Conservation (phyloP, 2,888 invertebrate species). For the Orgyia antiqua region DNA sequence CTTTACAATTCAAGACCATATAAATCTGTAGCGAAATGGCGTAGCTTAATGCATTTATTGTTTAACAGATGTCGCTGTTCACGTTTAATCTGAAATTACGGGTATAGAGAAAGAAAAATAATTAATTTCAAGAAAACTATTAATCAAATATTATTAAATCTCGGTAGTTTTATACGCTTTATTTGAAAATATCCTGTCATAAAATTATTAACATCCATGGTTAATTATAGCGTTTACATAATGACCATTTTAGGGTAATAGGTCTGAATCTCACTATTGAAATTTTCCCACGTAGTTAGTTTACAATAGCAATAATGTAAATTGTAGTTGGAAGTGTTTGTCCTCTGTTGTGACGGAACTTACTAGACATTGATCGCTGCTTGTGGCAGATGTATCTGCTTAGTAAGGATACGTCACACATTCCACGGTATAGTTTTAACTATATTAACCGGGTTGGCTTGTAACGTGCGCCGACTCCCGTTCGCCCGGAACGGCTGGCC, state of each 20-base stretch:
- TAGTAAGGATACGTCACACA: conserved; percentile 33
- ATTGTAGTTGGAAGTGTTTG: conserved; percentile 26
- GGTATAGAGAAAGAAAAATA: background rate
- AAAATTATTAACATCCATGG: background rate
- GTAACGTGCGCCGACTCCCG: conserved; percentile 42
- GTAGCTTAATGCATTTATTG: too few relatives aligned
- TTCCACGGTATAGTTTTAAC: conserved; percentile 30
- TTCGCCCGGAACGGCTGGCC: conserved; percentile 35
- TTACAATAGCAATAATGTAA: conserved; percentile 2
- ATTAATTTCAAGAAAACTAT: background rate
- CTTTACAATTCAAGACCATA: too few relatives aligned
- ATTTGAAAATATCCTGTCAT: background rate
- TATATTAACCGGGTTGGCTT: conserved; percentile 34
- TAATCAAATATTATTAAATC: background rate
- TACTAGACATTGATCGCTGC: conserved; percentile 50
- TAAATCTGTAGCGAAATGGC: too few relatives aligned
- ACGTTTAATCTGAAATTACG: conserved; percentile 5
- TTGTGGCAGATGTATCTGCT: conserved; percentile 34
- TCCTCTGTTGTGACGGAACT: conserved; percentile 38
- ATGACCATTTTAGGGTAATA: background rate
- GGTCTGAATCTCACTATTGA: conserved; percentile 16
- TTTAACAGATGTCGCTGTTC: conserved; percentile 22
- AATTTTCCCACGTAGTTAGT: conserved; percentile 10
- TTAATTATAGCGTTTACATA: background rate
- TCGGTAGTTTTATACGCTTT: background rate